phyloP scores from a whole-genome alignment of 2,888 invertebrate species.

The Sericinus montela region DNA sequence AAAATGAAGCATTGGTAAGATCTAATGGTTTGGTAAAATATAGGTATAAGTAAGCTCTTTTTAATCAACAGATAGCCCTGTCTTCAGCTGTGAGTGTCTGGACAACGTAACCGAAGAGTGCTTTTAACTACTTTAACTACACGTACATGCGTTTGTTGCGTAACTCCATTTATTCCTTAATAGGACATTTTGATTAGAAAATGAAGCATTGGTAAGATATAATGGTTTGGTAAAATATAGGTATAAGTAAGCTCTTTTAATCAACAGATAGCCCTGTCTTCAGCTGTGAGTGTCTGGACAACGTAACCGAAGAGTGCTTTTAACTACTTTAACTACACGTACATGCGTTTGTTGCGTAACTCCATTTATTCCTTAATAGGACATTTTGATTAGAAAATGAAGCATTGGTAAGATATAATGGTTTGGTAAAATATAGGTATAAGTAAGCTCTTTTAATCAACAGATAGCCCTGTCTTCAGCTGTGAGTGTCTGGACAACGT shows the following conservation, averaged over 20 bases:
- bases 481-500: slow-evolving; percentile 44
- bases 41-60: slow-evolving; percentile 2
- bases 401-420: slow-evolving; percentile 2
- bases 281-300: slow-evolving; percentile 42
- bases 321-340: too few species aligned
- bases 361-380: slow-evolving; percentile 16
- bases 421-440: neutral
- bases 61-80: slow-evolving; percentile 19
- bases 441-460: slow-evolving; percentile 4
- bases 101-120: slow-evolving; percentile 36
- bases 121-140: slow-evolving; percentile 23
- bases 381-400: slow-evolving; percentile 10
- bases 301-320: slow-evolving; percentile 32
- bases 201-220: slow-evolving; percentile 5
- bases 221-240: neutral
- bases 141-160: slow-evolving; percentile 34
- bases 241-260: slow-evolving; percentile 4
- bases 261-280: slow-evolving; percentile 25
- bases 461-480: slow-evolving; percentile 31
- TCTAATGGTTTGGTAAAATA: neutral
- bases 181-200: slow-evolving; percentile 8
- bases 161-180: slow-evolving; percentile 17
- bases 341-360: slow-evolving; percentile 31
- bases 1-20: slow-evolving; percentile 6
- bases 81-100: slow-evolving; percentile 40